These are phyloP conservation scores for Microchirus variegatus DNA, from an alignment of 2,797 vertebrate species.

Conservation along the genomic window DNA sequence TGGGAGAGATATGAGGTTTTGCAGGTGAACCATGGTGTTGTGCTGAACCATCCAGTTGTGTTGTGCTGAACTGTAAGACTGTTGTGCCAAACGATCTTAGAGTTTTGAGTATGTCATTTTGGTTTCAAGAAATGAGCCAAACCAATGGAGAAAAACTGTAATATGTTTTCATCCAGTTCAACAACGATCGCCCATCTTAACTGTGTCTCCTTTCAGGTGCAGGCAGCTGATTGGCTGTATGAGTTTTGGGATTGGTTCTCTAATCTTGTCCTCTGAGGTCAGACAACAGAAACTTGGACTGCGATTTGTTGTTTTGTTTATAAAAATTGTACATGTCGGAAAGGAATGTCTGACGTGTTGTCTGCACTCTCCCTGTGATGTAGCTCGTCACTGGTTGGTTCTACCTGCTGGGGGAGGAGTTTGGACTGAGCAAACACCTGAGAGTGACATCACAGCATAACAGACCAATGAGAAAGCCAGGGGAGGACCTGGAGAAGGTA, in stretches of 20 bases:
- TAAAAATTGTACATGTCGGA: not conserved
- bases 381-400: conserved; percentile 90
- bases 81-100: too few relatives aligned
- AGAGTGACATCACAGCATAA: conserved; percentile 81
- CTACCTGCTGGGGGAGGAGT: conserved; percentile 86
- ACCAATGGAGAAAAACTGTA: too few relatives aligned
- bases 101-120: too few relatives aligned
- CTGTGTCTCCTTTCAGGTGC: conserved; percentile 45
- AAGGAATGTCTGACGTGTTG: not conserved
- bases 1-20: too few relatives aligned
- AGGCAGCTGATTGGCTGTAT: conserved; percentile 85
- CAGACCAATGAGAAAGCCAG: conserved; percentile 17
- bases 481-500: not conserved
- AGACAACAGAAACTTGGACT: conserved; percentile 1
- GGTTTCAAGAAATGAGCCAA: too few relatives aligned
- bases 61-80: too few relatives aligned
- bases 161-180: not conserved
- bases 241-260: conserved; percentile 84
- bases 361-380: not conserved
- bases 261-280: conserved; percentile 84
- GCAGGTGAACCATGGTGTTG: too few relatives aligned
- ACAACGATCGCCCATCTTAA: not conserved
- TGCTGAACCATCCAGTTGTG: too few relatives aligned
- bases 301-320: not conserved
- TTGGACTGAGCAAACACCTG: conserved; percentile 89